phyloP scores from a whole-genome alignment of 2,113 vertebrate genomes.

The Vulpes ferrilata region DNA sequence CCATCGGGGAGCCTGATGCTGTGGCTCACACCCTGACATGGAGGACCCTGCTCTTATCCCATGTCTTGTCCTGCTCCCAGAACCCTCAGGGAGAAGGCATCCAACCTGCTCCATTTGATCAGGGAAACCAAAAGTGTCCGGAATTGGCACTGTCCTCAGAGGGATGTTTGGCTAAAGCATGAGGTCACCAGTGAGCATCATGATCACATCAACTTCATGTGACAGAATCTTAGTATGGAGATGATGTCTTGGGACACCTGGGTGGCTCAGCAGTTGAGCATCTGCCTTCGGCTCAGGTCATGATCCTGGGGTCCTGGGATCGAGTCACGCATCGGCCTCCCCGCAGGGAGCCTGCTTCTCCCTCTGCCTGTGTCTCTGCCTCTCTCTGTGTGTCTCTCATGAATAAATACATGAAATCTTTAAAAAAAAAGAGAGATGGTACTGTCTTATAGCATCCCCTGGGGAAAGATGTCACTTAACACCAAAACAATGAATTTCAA shows the following conservation, averaged over 20 bases:
- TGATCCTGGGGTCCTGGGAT: no score
- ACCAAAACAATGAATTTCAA: not conserved
- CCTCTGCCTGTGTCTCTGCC: no score
- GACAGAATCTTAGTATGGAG: not conserved
- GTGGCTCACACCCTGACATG: fast-evolving
- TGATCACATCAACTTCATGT: not conserved
- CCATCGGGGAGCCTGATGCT: fast-evolving
- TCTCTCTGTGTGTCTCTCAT: no score
- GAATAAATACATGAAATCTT: no score
- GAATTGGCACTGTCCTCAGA: not conserved
- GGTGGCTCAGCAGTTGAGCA: no score
- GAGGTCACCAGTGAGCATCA: fast-evolving
- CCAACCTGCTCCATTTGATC: not conserved
- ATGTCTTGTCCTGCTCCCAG: fast-evolving
- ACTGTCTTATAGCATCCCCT: not conserved
- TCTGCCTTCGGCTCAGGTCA: no score
- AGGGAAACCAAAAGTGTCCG: not conserved
- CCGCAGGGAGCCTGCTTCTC: no score
- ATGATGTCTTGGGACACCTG: no score
- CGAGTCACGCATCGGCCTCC: no score
- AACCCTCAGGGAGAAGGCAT: not conserved
- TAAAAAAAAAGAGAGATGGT: no score
- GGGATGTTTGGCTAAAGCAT: not conserved
- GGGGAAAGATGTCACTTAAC: no score
- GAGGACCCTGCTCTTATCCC: not conserved